These are phyloP conservation scores for Callopanchax toddi DNA, from an alignment of 2,113 vertebrate species.

Conservation along the genomic window DNA sequence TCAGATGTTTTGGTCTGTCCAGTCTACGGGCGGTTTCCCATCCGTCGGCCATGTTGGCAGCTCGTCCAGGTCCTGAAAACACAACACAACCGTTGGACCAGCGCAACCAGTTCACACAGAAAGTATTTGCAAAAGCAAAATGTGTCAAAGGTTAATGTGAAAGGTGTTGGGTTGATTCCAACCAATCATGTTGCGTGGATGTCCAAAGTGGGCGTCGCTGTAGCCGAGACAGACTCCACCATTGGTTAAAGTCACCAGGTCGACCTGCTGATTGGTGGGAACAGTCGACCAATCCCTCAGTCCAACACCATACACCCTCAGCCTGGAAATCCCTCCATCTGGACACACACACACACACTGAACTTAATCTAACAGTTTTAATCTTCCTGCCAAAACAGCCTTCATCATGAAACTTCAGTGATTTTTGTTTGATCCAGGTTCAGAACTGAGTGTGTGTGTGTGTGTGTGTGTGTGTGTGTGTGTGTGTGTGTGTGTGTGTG, in stretches of 20 bases:
- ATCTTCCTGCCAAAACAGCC: too few relatives aligned
- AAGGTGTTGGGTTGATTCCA: background rate
- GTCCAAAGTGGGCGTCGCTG: slow-evolving; percentile 85
- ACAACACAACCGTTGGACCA: background rate
- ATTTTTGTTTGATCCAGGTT: too few relatives aligned
- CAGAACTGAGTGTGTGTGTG: too few relatives aligned
- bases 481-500: too few relatives aligned
- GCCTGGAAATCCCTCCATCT: slow-evolving; percentile 86
- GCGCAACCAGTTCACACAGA: too few relatives aligned
- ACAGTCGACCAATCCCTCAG: slow-evolving; percentile 79
- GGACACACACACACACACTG: slow-evolving; percentile 1
- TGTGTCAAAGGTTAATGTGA: background rate
- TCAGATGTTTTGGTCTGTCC: slow-evolving; percentile 81
- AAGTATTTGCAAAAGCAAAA: too few relatives aligned
- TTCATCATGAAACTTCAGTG: too few relatives aligned
- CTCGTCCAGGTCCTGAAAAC: slow-evolving; percentile 74
- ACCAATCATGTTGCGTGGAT: slow-evolving; percentile 89
- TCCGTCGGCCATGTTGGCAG: slow-evolving; percentile 82
- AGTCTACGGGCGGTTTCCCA: slow-evolving; percentile 85
- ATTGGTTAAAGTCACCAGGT: slow-evolving; percentile 81
- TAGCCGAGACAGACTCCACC: slow-evolving; percentile 87
- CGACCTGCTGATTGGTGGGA: slow-evolving; percentile 68
- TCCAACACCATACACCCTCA: slow-evolving; percentile 84
- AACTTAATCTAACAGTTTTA: background rate
- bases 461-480: too few relatives aligned